Evolutionary conservation across 2,888 invertebrate genomes (phyloP), one percentile per base, ranked within the genome.

Genomic region (Cosmopolites sordidus): DNA sequence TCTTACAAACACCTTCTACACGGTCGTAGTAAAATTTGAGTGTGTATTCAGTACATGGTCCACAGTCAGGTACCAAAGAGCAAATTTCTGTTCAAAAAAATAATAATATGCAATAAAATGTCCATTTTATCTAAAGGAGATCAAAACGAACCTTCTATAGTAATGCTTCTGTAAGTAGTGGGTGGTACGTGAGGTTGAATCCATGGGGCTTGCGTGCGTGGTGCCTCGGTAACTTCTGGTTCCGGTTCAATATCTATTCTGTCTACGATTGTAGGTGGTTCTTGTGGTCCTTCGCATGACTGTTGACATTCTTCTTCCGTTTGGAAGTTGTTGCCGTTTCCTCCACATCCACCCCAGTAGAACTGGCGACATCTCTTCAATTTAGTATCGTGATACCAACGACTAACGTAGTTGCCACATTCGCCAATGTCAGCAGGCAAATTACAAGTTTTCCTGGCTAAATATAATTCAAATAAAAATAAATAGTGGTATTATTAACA

Each of bases 311-410:
- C 83, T 40, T 79, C 73, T 69, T 86, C 79, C 0, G 80, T 78
- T 6, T 69, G 69, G 75, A 93, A 96, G 74, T 91, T 91, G 73
- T 95, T 96, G 1, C 80, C 82, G 68, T 97, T 98, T 18, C 95
- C 96, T 14, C 86, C 87, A 69, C 96, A 96, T 43, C 96, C 95
- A 30, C 93, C 91, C 70, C 87, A 95, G 63, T 89, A 84, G 75
- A 95, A 96, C 66, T 84, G 84, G 47, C 80, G 76, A 71, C 96
- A 97, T 29, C 77, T 77, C 56, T 82, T 79, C 42, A 83, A 83
- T 64, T 80, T 79, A 0, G 87, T 84, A 69, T 95, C 90, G 73
- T 81, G 95, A 76, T 87, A 93, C 88, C 90, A 96, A 54, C 83
- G 80, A 55, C 81, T 76, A 4, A 80, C 81, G 68, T 89, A 90